Evolutionary conservation across 2,888 invertebrate genomes (phyloP), one percentile per base, ranked within the genome.

Genomic region (Parnassius orleans): DNA sequence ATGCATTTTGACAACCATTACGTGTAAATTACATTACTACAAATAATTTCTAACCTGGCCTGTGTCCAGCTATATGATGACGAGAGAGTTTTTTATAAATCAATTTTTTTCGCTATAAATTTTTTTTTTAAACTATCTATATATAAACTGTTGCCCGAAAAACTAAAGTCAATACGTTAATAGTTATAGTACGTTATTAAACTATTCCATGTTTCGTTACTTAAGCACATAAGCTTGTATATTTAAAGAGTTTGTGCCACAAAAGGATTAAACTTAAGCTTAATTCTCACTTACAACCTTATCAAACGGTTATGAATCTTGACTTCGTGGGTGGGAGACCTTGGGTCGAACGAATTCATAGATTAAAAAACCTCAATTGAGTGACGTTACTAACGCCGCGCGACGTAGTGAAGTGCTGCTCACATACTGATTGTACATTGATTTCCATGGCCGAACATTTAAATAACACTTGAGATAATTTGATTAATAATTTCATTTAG

Each of bases 311-410:
- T 72, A 67, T 61, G 66, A 70, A 66, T 71, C 68, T 67, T 62
- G 64, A 66, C 84, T 66, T 81, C 87, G 89, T 90, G 89, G 87
- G 90, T 82, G 90, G 89, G 78, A 83, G 81, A 80, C 83, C 78
- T 68, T 70, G 78, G 88, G 88, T 87, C 87, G 88, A 89, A 83
- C 78, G 80, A 79, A 80, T 80, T 79, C 81, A 81, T 86, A 88
- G 87, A 86, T 85, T 84, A 87, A 86, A 85, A 86, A 86, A 84
- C 81, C 78, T 73, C 69, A 78, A 80, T 79, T 77, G 77, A 78
- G 69, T 76, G 72, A 76, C 74, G 75, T 75, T 70, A 72, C 67
- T 63, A 62, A 51, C 61, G 48, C 50, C 57, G 60, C 47, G 59
- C 61, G 53, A 57, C 61, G 53, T 41, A 44, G 61, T 58, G 50